Percentiles rank a stretch among this genome's conserved stretches.
Evolutionary conservation across 2,888 invertebrate genomes (phyloP).

Genomic region (Harmothoe impar): DNA sequence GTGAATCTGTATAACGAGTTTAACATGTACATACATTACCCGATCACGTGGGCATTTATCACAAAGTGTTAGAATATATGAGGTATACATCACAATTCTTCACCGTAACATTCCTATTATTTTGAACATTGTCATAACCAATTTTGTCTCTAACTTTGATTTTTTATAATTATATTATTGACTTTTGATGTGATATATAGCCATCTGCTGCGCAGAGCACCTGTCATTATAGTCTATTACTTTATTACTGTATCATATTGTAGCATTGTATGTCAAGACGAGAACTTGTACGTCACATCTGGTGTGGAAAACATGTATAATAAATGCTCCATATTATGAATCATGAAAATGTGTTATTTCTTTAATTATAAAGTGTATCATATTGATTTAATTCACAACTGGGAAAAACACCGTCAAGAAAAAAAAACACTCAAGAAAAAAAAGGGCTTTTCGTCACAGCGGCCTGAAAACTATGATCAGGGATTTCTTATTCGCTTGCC

Average conservation of each 20-base stretch:
- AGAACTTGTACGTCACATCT: not conserved
- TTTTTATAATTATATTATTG: not conserved
- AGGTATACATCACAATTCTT: not conserved
- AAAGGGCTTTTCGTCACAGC: no score
- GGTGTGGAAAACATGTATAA: not conserved
- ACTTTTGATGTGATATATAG: not conserved
- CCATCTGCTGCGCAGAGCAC: slow-evolving; percentile 8
- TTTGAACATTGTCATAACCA: not conserved
- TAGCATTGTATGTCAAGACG: not conserved
- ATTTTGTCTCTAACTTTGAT: not conserved
- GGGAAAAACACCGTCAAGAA: no score
- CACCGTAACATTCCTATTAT: not conserved
- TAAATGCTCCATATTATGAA: not conserved
- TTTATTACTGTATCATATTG: not conserved
- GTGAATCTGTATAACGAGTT: no score
- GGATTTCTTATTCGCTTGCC: no score
- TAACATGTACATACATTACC: no score
- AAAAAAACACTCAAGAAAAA: no score
- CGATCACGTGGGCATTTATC: no score
- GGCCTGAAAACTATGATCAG: no score
- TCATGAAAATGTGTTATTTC: no score
- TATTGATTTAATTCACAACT: no score
- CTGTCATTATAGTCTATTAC: not conserved
- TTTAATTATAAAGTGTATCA: no score
- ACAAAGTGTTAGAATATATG: not conserved